Percentiles rank a stretch among this genome's conserved stretches.
phyloP scores from a whole-genome alignment of 2,888 invertebrate genomes.

The Exocentrus adspersus region DNA sequence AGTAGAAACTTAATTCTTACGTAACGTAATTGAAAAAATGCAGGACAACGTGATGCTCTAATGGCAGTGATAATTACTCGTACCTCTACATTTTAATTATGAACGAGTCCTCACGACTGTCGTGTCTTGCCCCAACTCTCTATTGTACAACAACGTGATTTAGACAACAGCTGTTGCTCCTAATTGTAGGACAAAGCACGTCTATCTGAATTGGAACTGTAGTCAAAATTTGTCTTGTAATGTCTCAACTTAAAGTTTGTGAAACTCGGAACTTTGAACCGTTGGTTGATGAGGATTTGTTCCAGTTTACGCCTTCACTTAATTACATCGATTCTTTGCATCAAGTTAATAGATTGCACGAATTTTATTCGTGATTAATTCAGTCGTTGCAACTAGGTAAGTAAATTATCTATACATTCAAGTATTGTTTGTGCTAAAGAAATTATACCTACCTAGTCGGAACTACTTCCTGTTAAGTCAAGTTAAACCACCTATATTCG shows the following conservation, averaged over 20 bases:
- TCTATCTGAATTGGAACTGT: constrained; percentile 11
- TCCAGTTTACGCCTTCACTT: constrained; percentile 19
- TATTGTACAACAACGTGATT: constrained; percentile 19
- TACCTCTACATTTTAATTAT: constrained; percentile 39
- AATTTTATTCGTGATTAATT: constrained; percentile 18
- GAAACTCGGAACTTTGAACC: constrained; percentile 18
- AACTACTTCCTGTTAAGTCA: no score
- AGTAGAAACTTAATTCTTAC: background rate
- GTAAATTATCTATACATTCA: no score
- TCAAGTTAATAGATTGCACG: constrained; percentile 3
- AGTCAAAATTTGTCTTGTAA: constrained; percentile 20
- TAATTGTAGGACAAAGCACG: constrained; percentile 13
- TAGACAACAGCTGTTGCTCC: constrained; percentile 11
- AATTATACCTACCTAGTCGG: no score
- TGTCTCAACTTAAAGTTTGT: constrained; percentile 2
- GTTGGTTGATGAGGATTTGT: background rate
- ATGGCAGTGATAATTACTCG: constrained; percentile 20
- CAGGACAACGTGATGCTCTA: background rate
- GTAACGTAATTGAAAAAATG: background rate
- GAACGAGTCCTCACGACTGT: constrained; percentile 35
- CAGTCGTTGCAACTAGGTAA: background rate
- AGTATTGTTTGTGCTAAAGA: no score
- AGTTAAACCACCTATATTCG: no score
- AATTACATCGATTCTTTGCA: constrained; percentile 12
- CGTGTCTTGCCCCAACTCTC: constrained; percentile 21